Base-by-base conservation (phyloP, 2,113 vertebrate genomes). In the Oophaga pumilio region DNA sequence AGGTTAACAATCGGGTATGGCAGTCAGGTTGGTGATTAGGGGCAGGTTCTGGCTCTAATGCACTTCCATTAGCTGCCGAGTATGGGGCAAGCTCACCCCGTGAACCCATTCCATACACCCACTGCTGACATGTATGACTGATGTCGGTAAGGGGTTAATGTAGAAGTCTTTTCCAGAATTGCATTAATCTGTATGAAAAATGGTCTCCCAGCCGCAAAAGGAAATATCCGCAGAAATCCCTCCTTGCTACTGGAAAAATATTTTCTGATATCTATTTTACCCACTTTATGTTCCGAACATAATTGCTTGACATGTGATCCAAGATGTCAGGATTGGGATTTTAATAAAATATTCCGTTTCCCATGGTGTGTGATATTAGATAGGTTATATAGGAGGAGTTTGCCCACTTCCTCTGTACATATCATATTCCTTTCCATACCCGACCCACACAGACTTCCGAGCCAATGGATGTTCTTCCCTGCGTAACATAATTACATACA, bases 371-470 rank as follows among this genome's bases (percentile, higher is more conserved):
- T 53, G 24, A 64, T 79, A 15, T 66, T 78, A 62, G 52, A n/a
- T 26, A 28, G 59, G 64, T 26, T 50, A 26, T 86, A 74, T 77
- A 78, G 64, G 56, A n/a, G 64, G 26, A 13, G 60, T 9, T 78
- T 86, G 59, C 57, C 85, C 62, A 43, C n/a, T 79, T 86, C 76
- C 76, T 52, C 85, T 86, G 74, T 79, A 68, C 50, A 69, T 79
- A 86, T 86, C 85, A 79, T 7, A 69, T 86, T 86, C 60, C 22
- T 57, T 64, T 68, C 50, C 57, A 79, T 79, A 86, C 50, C 84
- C 85, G 11, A 62, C 85, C 85, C 85, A 68, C 85, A 79, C 74
- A 69, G 1, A 28, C 22, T 69, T 64, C 43, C n/a, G 17, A 12
- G 85, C 60, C 74, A 86, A 79, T 43, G 50, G 84, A 85, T 9